Base-by-base conservation (phyloP, 1,140 invertebrate species). In the Neelides sp. region DNA sequence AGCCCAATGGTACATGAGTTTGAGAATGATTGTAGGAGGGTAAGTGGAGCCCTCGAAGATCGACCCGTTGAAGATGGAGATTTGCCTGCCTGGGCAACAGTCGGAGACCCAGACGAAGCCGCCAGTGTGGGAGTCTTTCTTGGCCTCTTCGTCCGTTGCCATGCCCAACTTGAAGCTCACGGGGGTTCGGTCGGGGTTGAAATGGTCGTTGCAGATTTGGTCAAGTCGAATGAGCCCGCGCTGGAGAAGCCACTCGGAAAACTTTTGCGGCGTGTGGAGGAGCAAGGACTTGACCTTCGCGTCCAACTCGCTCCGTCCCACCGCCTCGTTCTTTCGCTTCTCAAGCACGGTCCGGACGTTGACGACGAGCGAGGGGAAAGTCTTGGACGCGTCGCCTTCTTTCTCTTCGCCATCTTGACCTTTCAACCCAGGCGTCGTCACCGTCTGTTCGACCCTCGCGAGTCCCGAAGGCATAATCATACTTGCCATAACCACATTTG, bases 81-180 rank as follows among this genome's bases (percentile, higher is more conserved):
- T 78, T 61, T 83, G 87, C 42, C 78, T 76, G 20, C 80, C 79
- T 0, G 82, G 79, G 63, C 85, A 88, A 64, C 85, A 89, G 41
- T 82, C 79, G 1, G 79, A 80, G 54, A 89, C 85, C 85, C 85
- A 90, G 1, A 91, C 85, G 62, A 89, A 90, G 15, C 85, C 85
- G 12, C 83, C 85, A 1, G 83, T 85, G 64, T 80, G 84, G 0
- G 83, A 83, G 64, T 87, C 86, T 57, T 85, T 85, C 1, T 78
- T 74, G 2, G 78, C 78, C n/a, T n/a, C n/a, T n/a, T n/a, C n/a
- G 64, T 90, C 85, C 5, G 80, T 85, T 63, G 85, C 87, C 50
- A 57, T 58, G 30, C 48, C 58, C 1, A 88, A 64, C 64, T 86
- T 85, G 0, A 85, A 68, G 54, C 81, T 80, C 53, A 62, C 46